Percentiles rank a stretch among this genome's conserved stretches.
phyloP scores from a whole-genome alignment of 2,888 invertebrate species.

The Lycocerus yunnanus region DNA sequence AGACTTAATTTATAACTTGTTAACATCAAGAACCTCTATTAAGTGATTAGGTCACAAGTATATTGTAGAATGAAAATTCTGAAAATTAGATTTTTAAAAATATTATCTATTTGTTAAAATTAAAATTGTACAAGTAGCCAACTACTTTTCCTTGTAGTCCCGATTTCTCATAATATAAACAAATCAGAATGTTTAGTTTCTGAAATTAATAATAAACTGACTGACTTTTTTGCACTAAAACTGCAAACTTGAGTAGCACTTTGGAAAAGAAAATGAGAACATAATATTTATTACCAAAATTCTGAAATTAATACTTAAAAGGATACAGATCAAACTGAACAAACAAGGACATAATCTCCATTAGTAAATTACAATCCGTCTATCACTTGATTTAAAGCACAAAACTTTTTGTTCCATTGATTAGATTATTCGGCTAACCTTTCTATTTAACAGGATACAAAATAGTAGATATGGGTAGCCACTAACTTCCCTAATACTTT shows the following conservation, averaged over 20 bases:
- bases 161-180: background rate
- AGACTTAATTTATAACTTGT: too few species aligned
- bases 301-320: background rate
- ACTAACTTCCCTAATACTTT: constrained; percentile 44
- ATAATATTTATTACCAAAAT: background rate
- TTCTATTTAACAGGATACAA: constrained; percentile 32
- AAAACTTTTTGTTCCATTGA: constrained; percentile 37
- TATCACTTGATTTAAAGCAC: constrained; percentile 48
- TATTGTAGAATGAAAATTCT: too few species aligned
- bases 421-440: constrained; percentile 37
- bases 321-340: constrained; percentile 7
- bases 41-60: too few species aligned
- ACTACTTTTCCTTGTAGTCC: too few species aligned
- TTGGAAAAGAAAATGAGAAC: background rate
- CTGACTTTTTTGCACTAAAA: background rate
- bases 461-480: constrained; percentile 42
- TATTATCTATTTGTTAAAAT: too few species aligned
- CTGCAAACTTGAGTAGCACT: background rate
- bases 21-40: too few species aligned
- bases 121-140: too few species aligned
- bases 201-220: background rate
- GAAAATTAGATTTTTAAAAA: too few species aligned
- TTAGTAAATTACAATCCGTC: constrained; percentile 52
- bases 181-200: background rate
- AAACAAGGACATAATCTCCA: constrained; percentile 40